Evolutionary conservation across 2,888 invertebrate genomes (phyloP).

Genomic region (Tolmerus cingulatus): DNA sequence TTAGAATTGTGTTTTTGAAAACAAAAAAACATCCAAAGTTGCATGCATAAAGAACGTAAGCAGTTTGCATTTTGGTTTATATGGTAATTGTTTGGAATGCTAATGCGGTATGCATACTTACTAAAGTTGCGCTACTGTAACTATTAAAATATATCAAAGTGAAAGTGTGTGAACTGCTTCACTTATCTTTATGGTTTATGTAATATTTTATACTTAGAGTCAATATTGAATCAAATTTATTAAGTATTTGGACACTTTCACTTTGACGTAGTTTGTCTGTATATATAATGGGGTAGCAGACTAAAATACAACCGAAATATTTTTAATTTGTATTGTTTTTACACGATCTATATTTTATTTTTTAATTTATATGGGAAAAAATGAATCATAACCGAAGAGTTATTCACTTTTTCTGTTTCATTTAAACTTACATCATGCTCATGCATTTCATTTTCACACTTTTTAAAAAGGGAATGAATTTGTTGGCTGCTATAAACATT

Average conservation of each 20-base stretch:
- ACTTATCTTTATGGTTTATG: not conserved
- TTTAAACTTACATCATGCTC: conserved; percentile 14
- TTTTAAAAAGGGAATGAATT: conserved; percentile 28
- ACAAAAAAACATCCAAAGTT: not conserved
- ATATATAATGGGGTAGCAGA: conserved; percentile 62
- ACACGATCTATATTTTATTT: conserved; percentile 18
- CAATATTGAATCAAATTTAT: not conserved
- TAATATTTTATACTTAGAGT: not conserved
- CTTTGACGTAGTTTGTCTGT: conserved; percentile 11
- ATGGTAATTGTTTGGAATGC: conserved; percentile 23
- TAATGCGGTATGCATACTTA: conserved; percentile 14
- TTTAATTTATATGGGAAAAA: conserved; percentile 1
- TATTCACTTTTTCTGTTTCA: conserved; percentile 24
- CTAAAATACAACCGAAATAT: conserved; percentile 55
- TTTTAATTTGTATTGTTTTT: conserved; percentile 23
- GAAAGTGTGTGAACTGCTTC: not conserved
- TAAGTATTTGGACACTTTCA: not conserved
- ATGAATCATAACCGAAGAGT: conserved; percentile 15
- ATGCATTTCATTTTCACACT: conserved; percentile 16
- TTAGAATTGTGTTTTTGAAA: not conserved
- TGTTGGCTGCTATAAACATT: not conserved
- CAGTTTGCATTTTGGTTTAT: not conserved
- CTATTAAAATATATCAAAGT: not conserved
- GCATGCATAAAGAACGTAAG: not conserved
- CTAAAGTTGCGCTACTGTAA: not conserved